Base-by-base conservation (phyloP, 2,888 invertebrate genomes). In the Agrotis segetum region DNA sequence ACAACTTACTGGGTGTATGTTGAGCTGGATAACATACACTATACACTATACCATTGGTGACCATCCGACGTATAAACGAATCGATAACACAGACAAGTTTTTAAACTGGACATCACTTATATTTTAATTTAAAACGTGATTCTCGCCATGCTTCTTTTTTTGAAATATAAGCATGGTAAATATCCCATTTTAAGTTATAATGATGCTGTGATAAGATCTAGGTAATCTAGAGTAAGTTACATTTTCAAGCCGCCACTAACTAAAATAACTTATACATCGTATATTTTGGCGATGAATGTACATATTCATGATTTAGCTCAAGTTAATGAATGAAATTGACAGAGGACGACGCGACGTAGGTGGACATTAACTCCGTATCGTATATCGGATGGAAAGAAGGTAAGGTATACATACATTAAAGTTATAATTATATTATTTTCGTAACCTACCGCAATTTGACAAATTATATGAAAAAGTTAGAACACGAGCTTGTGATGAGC, bases 1-100 rank as follows among this genome's bases (percentile, higher is more conserved):
- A 86, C 83, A 83, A 85, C 76, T 65, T 58, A 47, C 47, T 40
- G 77, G 82, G 83, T 71, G 81, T 75, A 86, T 88, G 91, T 87
- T 87, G 92, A 92, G 92, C 92, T 92, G 91, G 92, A 24, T 90
- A 88, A 91, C 92, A 90, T 85, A 81, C 89, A 87, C 84, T 75
- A 90, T 85, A 81, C 89, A 87, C 84, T 75, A 67, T 67, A 56
- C 67, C 47, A 53, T 29, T 13, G 14, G 50, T 46, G 19, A 19
- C 1, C 56, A 67, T 47, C 34, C 17, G 24, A 71, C 29, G 53
- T 55, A 66, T 49, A 21, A 79, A 55, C 19, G 24, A 63, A 44
- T 46, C 24, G 2, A 52, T 17, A 19, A 11, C 14, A 74, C 46
- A 40, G 9, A 40, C 11, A 40, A 40, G 40, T 40, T 40, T 40